phyloP scores from a whole-genome alignment of 92 coral and sea anemone genomes.

The Muricea muricata region DNA sequence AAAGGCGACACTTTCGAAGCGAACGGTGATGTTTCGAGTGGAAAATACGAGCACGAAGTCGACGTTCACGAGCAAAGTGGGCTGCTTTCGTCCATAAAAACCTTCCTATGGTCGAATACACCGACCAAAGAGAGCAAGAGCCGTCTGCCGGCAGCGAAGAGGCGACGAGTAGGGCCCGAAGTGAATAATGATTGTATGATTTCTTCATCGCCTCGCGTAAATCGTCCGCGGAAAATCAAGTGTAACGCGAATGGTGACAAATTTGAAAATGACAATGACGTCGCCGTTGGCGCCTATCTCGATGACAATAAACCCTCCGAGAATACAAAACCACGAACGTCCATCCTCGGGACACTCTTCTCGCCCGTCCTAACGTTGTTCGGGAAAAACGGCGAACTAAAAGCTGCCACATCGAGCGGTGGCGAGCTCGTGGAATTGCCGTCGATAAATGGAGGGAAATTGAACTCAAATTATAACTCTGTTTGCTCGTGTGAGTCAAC shows the following conservation, averaged over 20 bases:
- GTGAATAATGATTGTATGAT: slow-evolving; percentile 73
- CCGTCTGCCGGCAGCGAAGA: slow-evolving; percentile 69
- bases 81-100: slow-evolving; percentile 93
- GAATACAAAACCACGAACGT: slow-evolving; percentile 75
- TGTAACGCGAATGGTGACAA: not conserved
- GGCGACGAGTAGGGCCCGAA: slow-evolving; percentile 67
- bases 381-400: slow-evolving; percentile 95
- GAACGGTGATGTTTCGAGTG: slow-evolving; percentile 43
- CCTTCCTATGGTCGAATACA: slow-evolving; percentile 91
- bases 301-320: slow-evolving; percentile 49
- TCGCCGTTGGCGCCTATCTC: slow-evolving; percentile 50
- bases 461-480: slow-evolving; percentile 41
- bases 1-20: slow-evolving; percentile 67
- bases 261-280: slow-evolving; percentile 20
- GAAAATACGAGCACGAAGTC: slow-evolving; percentile 47
- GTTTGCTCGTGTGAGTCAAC: slow-evolving; percentile 53
- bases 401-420: slow-evolving; percentile 51
- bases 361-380: slow-evolving; percentile 96
- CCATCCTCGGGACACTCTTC: slow-evolving; percentile 93
- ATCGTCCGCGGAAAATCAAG: slow-evolving; percentile 31
- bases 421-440: slow-evolving; percentile 62
- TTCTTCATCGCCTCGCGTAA: slow-evolving; percentile 78
- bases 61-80: slow-evolving; percentile 37
- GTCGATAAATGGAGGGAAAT: slow-evolving; percentile 47
- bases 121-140: slow-evolving; percentile 75